A percentile compares a stretch with the other conserved stretches of the same genome.
Conservation (phyloP, 2,888 invertebrate species). For the Agrilus biguttatus region DNA sequence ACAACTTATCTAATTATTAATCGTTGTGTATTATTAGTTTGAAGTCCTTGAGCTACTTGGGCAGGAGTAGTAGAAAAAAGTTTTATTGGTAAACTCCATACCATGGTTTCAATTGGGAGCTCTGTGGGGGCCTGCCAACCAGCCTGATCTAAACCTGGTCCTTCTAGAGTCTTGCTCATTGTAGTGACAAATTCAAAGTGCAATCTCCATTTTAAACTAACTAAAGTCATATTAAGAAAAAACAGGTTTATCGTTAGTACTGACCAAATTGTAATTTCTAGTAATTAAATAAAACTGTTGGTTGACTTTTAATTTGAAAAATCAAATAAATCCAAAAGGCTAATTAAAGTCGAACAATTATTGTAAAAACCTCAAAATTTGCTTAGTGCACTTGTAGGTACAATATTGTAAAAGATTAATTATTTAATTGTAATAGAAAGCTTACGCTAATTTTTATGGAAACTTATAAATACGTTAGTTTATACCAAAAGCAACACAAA, state of each 20-base stretch:
- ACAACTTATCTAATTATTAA: slow-evolving; percentile 17
- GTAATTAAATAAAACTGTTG: neutral
- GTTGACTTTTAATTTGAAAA: neutral
- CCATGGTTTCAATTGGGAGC: slow-evolving; percentile 92
- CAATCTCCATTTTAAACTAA: slow-evolving; percentile 81
- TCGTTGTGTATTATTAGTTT: slow-evolving; percentile 27
- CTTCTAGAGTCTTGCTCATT: slow-evolving; percentile 40
- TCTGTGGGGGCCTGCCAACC: slow-evolving; percentile 75
- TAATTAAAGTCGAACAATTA: no score
- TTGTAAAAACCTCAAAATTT: no score
- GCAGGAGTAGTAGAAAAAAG: slow-evolving; percentile 83
- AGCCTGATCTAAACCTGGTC: slow-evolving; percentile 41
- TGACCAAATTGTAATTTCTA: neutral
- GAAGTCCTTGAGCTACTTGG: slow-evolving; percentile 55
- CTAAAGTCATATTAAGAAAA: slow-evolving; percentile 34
- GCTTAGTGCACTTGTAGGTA: no score
- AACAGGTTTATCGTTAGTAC: neutral
- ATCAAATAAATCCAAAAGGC: no score
- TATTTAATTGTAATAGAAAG: no score
- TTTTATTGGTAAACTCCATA: slow-evolving; percentile 93
- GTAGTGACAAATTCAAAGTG: slow-evolving; percentile 97
- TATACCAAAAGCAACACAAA: no score
- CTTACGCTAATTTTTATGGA: no score
- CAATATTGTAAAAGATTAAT: no score
- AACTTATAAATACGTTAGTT: no score